Evolutionary conservation across 2,888 invertebrate species (phyloP).

Genomic region (Rhingia rostrata): DNA sequence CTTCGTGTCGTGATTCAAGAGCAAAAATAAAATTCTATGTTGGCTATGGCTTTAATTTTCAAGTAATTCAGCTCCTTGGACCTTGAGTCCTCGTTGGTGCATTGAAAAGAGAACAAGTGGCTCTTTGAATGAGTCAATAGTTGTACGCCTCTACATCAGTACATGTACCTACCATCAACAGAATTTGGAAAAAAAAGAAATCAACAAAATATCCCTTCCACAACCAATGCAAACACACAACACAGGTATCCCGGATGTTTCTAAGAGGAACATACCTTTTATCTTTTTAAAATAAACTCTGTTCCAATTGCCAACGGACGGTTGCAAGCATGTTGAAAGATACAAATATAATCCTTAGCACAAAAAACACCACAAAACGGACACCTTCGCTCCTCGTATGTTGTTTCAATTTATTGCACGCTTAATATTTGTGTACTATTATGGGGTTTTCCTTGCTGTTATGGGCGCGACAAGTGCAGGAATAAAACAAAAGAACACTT

Average conservation of each 20-base stretch:
- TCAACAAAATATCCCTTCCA: neutral
- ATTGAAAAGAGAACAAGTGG: conserved; percentile 11
- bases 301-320: conserved; percentile 53
- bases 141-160: no score
- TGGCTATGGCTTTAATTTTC: neutral
- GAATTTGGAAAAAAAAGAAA: neutral
- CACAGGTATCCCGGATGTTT: neutral
- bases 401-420: conserved; percentile 44
- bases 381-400: conserved; percentile 19
- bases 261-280: conserved; percentile 40
- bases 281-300: conserved; percentile 39
- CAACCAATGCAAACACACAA: neutral
- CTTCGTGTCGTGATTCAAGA: conserved; percentile 20
- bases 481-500: conserved; percentile 2
- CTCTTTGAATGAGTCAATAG: conserved; percentile 25
- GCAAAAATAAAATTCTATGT: conserved; percentile 13
- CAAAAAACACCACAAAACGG: conserved; percentile 20
- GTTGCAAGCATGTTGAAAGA: conserved; percentile 57
- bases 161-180: neutral
- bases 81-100: neutral
- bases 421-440: conserved; percentile 40
- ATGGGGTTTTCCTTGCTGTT: conserved; percentile 40
- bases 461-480: conserved; percentile 67
- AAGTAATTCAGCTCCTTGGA: neutral
- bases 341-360: conserved; percentile 47